Base-by-base conservation (phyloP, 2,888 invertebrate species). In the Bugula neritina region DNA sequence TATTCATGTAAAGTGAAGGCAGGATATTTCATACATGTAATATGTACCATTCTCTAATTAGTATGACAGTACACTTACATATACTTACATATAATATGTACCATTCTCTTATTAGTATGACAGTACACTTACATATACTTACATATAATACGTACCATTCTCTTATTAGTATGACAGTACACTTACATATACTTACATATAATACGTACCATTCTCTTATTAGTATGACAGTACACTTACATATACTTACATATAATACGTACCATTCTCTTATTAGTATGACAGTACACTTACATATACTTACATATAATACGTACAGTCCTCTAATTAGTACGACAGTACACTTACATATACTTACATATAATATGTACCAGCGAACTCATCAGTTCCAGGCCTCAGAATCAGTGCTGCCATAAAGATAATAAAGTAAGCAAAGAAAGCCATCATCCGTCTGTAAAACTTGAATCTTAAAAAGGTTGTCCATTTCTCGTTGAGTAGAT, bases 401-500 rank as follows among this genome's bases (percentile, higher is more conserved):
- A 92, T 92, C 80, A 97, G 96, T 77, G 94, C 92, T 5, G 92
- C 88, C 74, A 94, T 85, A 1, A 96, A 94, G 69, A 94, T 88
- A 35, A 94, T 81, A 82, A 97, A 98, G 84, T 98, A 97, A 74
- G 91, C 89, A 17, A 91, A 89, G 84, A 98, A 98, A 72, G 93
- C 87, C 74, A 92, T 90, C 83, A 98, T 95, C 81, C 96, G 92
- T 2, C 92, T 88, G 84, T 95, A 95, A 85, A 97, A 96, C 74
- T 95, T 92, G 75, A 74, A 79, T 73, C 79, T 78, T 29, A 94
- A 94, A 83, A 96, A 98, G 0, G 95, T 92, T 79, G 95, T 93
- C 98, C 98, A 99, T 87, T 99, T 99, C 1, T 95, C 94, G 81
- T 94, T 91, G 17, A 99, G 85, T 23, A 99, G 88, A 83, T 97